phyloP scores from a whole-genome alignment of 2,888 invertebrate genomes.

The Polydrusus cervinus region DNA sequence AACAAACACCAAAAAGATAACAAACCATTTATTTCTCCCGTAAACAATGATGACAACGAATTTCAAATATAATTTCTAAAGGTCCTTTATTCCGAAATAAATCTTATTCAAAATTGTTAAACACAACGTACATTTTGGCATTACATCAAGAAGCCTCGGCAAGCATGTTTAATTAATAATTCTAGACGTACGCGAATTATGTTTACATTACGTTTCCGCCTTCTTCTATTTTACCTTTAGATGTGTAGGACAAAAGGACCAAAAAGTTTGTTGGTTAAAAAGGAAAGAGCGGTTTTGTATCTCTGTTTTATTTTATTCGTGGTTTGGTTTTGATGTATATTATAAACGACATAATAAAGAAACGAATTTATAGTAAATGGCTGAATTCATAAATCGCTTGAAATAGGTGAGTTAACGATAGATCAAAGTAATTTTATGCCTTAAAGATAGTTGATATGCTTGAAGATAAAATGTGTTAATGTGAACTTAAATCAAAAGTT shows the following conservation, averaged over 20 bases:
- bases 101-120: constrained; percentile 15
- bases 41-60: neutral
- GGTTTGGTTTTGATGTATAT: neutral
- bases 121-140: constrained; percentile 11
- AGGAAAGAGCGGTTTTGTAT: neutral
- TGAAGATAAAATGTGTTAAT: too few relatives aligned
- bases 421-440: too few relatives aligned
- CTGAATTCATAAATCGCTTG: too few relatives aligned
- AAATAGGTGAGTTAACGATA: too few relatives aligned
- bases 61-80: neutral
- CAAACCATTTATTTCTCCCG: neutral
- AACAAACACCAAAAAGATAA: neutral
- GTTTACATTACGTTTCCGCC: neutral
- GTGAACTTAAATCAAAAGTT: too few relatives aligned
- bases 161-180: constrained; percentile 16
- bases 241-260: neutral
- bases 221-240: constrained; percentile 9
- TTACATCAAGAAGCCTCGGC: constrained; percentile 11
- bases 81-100: neutral
- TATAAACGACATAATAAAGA: neutral
- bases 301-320: neutral
- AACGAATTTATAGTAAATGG: neutral
- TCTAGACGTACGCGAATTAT: constrained; percentile 13
- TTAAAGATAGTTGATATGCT: too few relatives aligned
- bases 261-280: constrained; percentile 2